Evolutionary conservation across 1,140 invertebrate genomes (phyloP).

Genomic region (Drosophila willistoni): DNA sequence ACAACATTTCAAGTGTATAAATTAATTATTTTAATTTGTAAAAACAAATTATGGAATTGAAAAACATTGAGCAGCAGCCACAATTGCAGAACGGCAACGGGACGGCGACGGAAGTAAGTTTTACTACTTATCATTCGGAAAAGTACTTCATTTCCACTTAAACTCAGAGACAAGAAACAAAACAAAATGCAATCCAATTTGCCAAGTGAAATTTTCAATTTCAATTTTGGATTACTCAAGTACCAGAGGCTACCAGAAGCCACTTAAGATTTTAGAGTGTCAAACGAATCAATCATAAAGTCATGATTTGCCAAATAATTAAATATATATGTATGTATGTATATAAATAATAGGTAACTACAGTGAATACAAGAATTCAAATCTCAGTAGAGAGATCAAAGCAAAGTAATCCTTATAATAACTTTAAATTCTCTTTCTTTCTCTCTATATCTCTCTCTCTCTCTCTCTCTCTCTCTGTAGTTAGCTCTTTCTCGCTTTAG

Average conservation of each 20-base stretch:
- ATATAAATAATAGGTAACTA: background rate
- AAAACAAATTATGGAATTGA: slow-evolving; percentile 32
- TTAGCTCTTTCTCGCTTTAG: background rate
- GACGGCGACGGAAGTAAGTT: slow-evolving; percentile 32
- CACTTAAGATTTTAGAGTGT: background rate
- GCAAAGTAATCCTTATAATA: background rate
- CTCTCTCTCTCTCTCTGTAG: background rate
- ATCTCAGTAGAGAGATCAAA: background rate
- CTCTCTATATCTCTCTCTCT: background rate
- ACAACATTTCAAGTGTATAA: slow-evolving; percentile 5
- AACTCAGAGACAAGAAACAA: background rate
- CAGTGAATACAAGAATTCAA: background rate
- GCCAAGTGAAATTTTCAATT: background rate
- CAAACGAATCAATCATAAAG: background rate
- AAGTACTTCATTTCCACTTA: background rate
- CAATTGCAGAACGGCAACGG: background rate
- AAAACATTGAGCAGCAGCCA: slow-evolving; percentile 14
- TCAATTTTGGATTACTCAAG: slow-evolving; percentile 3
- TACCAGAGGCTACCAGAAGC: background rate
- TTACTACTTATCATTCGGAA: background rate
- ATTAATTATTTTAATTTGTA: background rate
- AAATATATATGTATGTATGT: background rate
- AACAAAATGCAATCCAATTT: slow-evolving; percentile 5
- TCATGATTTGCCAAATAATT: background rate
- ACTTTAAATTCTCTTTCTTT: too few relatives aligned